These are phyloP conservation scores for Cotesia chilonis DNA, from an alignment of 1,140 invertebrate genomes.

Conservation along the genomic window DNA sequence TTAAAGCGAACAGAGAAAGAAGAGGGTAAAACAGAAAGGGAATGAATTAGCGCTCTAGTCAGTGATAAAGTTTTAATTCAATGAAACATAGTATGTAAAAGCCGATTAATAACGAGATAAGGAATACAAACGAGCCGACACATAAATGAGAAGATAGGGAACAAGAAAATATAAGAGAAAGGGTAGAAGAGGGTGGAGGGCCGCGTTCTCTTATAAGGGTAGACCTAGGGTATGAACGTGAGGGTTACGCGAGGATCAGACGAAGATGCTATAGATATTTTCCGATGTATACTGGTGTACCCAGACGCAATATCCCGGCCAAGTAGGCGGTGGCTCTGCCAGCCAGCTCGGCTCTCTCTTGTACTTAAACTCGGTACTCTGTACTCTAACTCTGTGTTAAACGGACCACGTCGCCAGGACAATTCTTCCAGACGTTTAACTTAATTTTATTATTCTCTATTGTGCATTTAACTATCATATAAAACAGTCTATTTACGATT, in stretches of 20 bases:
- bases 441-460: conserved; percentile 9
- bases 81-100: conserved; percentile 2
- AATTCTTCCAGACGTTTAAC: conserved; percentile 17
- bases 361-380: background rate
- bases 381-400: conserved; percentile 5
- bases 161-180: background rate
- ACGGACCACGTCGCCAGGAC: conserved; percentile 12
- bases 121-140: conserved; percentile 10
- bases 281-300: background rate
- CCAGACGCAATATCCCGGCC: conserved; percentile 9
- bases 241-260: conserved; percentile 14
- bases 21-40: background rate
- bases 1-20: background rate
- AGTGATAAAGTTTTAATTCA: conserved; percentile 8
- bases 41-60: background rate
- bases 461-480: background rate
- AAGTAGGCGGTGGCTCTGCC: conserved; percentile 21
- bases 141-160: no score
- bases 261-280: conserved; percentile 12
- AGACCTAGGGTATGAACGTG: conserved; percentile 7
- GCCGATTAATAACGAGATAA: conserved; percentile 10
- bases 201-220: background rate
- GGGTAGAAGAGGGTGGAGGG: background rate
- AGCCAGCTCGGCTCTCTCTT: conserved; percentile 15
- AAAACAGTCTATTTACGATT: background rate